Evolutionary conservation across 2,888 invertebrate genomes (phyloP).

Genomic region (Acleris emargana): DNA sequence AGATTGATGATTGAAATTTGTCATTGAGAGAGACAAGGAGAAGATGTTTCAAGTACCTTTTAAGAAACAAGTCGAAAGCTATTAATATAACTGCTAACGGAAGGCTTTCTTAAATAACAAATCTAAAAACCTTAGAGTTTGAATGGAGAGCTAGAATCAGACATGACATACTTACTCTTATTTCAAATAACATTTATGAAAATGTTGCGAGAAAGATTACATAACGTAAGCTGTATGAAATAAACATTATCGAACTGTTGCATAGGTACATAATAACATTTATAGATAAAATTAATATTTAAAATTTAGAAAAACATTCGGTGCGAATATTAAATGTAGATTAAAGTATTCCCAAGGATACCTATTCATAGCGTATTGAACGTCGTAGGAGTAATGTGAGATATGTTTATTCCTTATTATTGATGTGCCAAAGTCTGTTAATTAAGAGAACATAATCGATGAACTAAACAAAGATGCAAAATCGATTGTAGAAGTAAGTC

Average conservation of each 20-base stretch:
- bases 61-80: too few species aligned
- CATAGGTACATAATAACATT: background rate
- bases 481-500: slow-evolving; percentile 43
- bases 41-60: too few species aligned
- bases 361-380: slow-evolving; percentile 18
- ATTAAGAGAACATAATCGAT: slow-evolving; percentile 45
- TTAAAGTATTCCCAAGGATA: slow-evolving; percentile 28
- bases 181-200: too few species aligned
- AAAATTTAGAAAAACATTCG: slow-evolving; percentile 30
- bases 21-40: too few species aligned
- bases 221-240: background rate
- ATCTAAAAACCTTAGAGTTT: too few species aligned
- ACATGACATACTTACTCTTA: too few species aligned
- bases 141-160: too few species aligned
- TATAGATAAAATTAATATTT: slow-evolving; percentile 1
- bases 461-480: slow-evolving; percentile 51
- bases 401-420: slow-evolving; percentile 60
- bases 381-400: slow-evolving; percentile 22
- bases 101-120: too few species aligned
- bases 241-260: background rate
- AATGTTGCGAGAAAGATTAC: too few species aligned
- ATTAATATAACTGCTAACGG: too few species aligned
- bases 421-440: slow-evolving; percentile 58
- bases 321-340: slow-evolving; percentile 14
- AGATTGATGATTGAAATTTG: too few species aligned